These are phyloP conservation scores for Heliconius cydno DNA, from an alignment of 2,888 invertebrate genomes.

Conservation along the genomic window DNA sequence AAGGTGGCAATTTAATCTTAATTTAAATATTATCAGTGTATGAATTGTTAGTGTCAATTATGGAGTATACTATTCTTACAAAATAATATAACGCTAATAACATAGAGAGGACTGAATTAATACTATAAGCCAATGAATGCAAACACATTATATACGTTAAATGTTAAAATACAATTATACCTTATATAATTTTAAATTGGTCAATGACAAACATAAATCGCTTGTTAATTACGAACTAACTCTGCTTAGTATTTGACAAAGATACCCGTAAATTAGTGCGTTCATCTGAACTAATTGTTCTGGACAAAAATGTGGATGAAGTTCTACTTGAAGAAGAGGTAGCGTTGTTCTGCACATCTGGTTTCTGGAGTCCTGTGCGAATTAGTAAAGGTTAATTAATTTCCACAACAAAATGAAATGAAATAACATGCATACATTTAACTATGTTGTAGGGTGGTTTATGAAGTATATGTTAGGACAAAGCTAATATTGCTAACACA, in stretches of 20 bases:
- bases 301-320: constrained; percentile 75
- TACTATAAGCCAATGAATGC: background rate
- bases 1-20: no score
- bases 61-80: background rate
- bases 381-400: constrained; percentile 35
- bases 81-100: background rate
- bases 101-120: constrained; percentile 3
- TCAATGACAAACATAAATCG: constrained; percentile 5
- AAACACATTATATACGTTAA: background rate
- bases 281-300: constrained; percentile 75
- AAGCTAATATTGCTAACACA: background rate
- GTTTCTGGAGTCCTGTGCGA: constrained; percentile 40
- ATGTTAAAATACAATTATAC: constrained; percentile 12
- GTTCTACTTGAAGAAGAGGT: constrained; percentile 70
- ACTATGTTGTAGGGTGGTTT: background rate
- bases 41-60: background rate
- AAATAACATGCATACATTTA: constrained; percentile 8
- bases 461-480: constrained; percentile 1
- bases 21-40: background rate
- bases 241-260: constrained; percentile 57
- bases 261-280: constrained; percentile 65
- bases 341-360: constrained; percentile 71
- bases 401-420: constrained; percentile 9
- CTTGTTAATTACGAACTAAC: background rate
- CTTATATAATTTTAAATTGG: background rate